These are phyloP conservation scores for Temnothorax rugatulus DNA, from an alignment of 2,888 invertebrate genomes.

Conservation along the genomic window DNA sequence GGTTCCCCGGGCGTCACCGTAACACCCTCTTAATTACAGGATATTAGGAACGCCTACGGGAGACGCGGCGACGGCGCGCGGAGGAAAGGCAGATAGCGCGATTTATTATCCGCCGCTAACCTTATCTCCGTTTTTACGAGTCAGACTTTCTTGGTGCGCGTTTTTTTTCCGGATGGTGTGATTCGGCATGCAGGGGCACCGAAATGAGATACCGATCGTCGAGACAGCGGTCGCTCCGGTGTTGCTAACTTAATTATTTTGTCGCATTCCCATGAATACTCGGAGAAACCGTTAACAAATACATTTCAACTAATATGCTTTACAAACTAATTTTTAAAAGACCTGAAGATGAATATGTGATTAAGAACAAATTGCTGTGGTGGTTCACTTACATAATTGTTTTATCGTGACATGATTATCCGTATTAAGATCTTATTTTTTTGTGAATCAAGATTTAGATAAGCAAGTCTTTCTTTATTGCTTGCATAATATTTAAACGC, in stretches of 20 bases:
- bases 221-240: background rate
- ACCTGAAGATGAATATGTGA: background rate
- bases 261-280: background rate
- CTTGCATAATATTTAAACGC: background rate
- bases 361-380: conserved; percentile 2
- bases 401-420: background rate
- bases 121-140: conserved; percentile 73
- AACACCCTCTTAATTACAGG: conserved; percentile 85
- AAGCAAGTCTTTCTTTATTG: background rate
- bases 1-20: conserved; percentile 82
- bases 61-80: conserved; percentile 69
- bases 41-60: conserved; percentile 82
- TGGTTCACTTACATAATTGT: background rate
- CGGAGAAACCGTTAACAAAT: background rate
- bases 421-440: background rate
- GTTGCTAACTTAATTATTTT: conserved; percentile 20
- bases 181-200: background rate
- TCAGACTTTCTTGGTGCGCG: conserved; percentile 62
- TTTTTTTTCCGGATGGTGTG: background rate
- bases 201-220: background rate
- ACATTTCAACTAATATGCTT: background rate
- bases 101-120: conserved; percentile 71
- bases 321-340: background rate
- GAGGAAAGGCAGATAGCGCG: conserved; percentile 71
- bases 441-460: background rate